Conservation (phyloP, 2,113 vertebrate genomes). For the Oncorhynchus gorbuscha region DNA sequence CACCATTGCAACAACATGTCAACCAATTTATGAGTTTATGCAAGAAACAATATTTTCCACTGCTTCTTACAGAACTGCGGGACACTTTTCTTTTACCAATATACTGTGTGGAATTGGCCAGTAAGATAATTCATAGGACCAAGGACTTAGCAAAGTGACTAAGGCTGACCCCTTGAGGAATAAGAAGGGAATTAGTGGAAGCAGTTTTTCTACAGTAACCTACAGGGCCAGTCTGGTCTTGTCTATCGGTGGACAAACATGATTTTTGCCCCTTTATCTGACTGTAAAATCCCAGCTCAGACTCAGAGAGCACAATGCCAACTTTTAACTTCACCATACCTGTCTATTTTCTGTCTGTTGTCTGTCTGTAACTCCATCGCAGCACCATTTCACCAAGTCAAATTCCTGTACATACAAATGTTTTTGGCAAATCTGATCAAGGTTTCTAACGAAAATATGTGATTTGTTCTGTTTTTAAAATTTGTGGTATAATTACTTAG, state of each 20-base stretch:
- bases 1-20: no score
- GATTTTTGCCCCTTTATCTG: no score
- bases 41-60: no score
- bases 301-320: not conserved
- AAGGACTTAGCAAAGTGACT: constrained; percentile 40
- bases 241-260: no score
- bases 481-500: not conserved
- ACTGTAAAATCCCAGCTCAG: not conserved
- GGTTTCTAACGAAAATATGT: not conserved
- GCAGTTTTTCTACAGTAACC: no score
- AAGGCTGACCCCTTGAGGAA: constrained; percentile 72
- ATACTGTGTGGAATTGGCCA: not conserved
- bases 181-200: constrained; percentile 33
- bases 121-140: not conserved
- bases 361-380: no score
- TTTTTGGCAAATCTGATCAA: no score
- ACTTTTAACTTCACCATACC: no score
- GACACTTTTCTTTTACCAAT: not conserved
- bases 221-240: no score
- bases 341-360: no score
- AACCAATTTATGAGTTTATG: no score
- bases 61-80: no score
- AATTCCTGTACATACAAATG: not conserved
- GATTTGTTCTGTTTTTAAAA: not conserved
- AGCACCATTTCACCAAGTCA: not conserved